Evolutionary conservation across 2,113 vertebrate species (phyloP).

Genomic region (Serilophus lunatus): DNA sequence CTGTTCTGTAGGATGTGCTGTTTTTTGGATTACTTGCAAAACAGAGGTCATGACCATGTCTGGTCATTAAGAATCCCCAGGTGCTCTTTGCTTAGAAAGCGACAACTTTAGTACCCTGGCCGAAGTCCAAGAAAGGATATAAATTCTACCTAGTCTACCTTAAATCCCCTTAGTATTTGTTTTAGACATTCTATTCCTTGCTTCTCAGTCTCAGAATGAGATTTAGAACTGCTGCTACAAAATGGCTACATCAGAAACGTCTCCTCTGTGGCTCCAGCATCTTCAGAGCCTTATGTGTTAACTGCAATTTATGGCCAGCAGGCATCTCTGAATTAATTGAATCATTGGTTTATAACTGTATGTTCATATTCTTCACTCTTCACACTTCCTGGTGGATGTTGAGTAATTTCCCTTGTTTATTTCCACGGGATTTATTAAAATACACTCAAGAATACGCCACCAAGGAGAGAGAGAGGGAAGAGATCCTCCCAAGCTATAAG

Average conservation of each 20-base stretch:
- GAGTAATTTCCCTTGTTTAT: not conserved
- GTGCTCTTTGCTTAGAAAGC: not conserved
- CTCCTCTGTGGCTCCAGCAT: not conserved
- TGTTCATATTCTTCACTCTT: not conserved
- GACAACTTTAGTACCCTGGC: conserved; percentile 31
- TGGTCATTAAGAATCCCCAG: conserved; percentile 60
- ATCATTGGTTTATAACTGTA: not conserved
- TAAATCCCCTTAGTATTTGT: not conserved
- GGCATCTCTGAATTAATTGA: not conserved
- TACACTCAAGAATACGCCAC: not conserved
- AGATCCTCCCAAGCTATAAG: conserved; percentile 55
- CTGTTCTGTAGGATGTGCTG: conserved; percentile 3
- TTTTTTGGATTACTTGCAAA: conserved; percentile 61
- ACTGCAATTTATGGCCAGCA: not conserved
- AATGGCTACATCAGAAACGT: conserved; percentile 15
- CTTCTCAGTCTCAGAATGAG: not conserved
- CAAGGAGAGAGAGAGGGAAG: not conserved
- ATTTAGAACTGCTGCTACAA: not conserved
- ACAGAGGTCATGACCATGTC: conserved; percentile 35
- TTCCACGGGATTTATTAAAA: conserved; percentile 28
- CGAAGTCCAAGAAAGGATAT: conserved; percentile 8
- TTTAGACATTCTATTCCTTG: not conserved
- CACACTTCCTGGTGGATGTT: not conserved
- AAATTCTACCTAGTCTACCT: conserved; percentile 40
- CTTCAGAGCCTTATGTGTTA: not conserved